A percentile compares a stretch with the other conserved stretches of the same genome.
These are phyloP conservation scores for Macrosiphum euphorbiae DNA, from an alignment of 2,888 invertebrate species.

Conservation along the genomic window DNA sequence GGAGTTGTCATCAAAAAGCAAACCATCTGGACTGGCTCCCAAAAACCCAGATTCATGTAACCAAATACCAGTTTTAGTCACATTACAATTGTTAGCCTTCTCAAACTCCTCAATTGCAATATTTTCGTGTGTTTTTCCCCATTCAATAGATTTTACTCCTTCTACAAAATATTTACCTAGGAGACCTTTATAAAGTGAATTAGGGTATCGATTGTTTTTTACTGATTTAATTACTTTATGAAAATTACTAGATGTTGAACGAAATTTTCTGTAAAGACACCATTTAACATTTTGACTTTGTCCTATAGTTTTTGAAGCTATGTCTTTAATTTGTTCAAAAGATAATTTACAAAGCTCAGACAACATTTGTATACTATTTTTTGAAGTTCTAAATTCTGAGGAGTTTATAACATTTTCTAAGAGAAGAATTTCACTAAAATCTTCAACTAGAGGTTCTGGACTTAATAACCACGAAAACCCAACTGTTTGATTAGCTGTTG, in stretches of 20 bases:
- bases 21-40: neutral
- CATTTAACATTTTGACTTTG: neutral
- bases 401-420: neutral
- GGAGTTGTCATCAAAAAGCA: neutral
- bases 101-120: neutral
- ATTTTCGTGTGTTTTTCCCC: neutral
- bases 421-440: neutral
- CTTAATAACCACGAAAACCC: neutral
- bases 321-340: constrained; percentile 16
- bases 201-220: neutral
- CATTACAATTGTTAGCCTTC: neutral
- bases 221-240: neutral
- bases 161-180: neutral
- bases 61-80: neutral
- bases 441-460: neutral
- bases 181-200: neutral
- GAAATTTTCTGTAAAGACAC: neutral
- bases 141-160: neutral
- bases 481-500: neutral
- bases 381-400: neutral
- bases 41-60: neutral
- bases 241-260: constrained; percentile 10
- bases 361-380: constrained; percentile 6
- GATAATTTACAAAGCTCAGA: neutral
- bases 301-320: neutral